Evolutionary conservation across 2,888 invertebrate species (phyloP), one percentile per base, ranked within the genome.

Genomic region (Napeogenes sylphis): DNA sequence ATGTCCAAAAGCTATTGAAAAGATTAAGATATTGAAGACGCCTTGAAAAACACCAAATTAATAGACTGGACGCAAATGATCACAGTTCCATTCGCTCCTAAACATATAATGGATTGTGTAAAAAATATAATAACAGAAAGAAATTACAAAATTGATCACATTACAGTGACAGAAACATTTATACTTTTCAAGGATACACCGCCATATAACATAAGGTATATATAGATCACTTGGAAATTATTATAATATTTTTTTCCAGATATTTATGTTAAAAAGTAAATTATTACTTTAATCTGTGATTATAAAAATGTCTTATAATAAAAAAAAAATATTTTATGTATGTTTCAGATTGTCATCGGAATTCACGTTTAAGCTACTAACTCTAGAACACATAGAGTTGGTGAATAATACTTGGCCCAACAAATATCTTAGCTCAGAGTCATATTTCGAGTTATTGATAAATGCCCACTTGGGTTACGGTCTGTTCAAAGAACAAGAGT

Each of bases 331-430:
- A 10, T 30, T 5, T 10, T 30, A 14, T 55, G 13, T 55, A 57
- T 4, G 13, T 75, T 79, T 21, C 78, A 84, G 83, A 2, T 62
- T 77, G 45, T 76, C 79, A 3, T 55, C 66, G 45, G 73, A 64
- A n/a, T 67, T 77, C 2, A 70, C 71, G 6, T 78, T 84, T 38
- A 72, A 72, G 0, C 67, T 65, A 0, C 64, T 84, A n/a, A 71
- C 75, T 13, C 63, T 69, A 2, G 73, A 85, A 33, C 65, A 79
- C 47, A 55, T 79, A 0, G 71, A 76, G 0, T 47, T 80, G 3
- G 66, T 84, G 0, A 73, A 85, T 65, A 69, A 73, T 0, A 73
- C 69, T 0, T 85, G 85, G 85, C 81, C 82, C 2, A 81, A 81
- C 54, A 73, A 74, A 38, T 81, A 77, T 58, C 68, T 73, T 0